phyloP scores from a whole-genome alignment of 2,888 invertebrate species.

The Drosophila nr. medialis region DNA sequence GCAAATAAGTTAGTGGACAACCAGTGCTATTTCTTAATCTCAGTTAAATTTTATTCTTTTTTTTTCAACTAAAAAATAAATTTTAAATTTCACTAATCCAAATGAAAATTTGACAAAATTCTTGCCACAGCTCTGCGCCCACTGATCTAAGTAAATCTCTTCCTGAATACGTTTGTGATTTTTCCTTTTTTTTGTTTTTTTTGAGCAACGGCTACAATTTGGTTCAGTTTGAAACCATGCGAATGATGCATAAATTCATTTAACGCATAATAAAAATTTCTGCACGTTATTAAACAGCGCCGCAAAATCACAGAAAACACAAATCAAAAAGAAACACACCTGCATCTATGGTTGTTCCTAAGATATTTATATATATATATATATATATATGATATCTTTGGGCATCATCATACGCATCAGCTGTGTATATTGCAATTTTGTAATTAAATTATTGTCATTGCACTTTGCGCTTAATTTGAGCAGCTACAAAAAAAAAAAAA shows the following conservation, averaged over 20 bases:
- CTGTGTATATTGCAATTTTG: slow-evolving; percentile 41
- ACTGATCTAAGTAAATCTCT: background rate
- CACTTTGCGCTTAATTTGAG: slow-evolving; percentile 70
- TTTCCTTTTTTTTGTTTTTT: background rate
- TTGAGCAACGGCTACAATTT: slow-evolving; percentile 23
- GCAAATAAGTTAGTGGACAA: background rate
- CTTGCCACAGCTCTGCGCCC: background rate
- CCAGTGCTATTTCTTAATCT: background rate
- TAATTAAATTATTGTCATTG: slow-evolving; percentile 76
- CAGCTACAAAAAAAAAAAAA: slow-evolving; percentile 29
- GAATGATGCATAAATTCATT: slow-evolving; percentile 77
- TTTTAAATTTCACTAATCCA: background rate
- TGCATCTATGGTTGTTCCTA: slow-evolving; percentile 44
- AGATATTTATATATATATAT: slow-evolving; percentile 1
- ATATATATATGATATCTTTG: background rate
- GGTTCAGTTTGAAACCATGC: slow-evolving; percentile 34
- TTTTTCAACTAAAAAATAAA: background rate
- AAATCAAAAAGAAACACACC: slow-evolving; percentile 5
- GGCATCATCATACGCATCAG: slow-evolving; percentile 22
- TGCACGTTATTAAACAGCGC: slow-evolving; percentile 68
- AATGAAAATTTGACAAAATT: background rate
- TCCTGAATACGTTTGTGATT: slow-evolving; percentile 10
- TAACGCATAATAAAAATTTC: slow-evolving; percentile 77
- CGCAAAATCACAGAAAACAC: slow-evolving; percentile 20
- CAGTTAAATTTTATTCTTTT: background rate